Evolutionary conservation across 2,797 vertebrate genomes (phyloP), one percentile per base, ranked within the genome.

Genomic region (Odontamblyopus lacepedii): DNA sequence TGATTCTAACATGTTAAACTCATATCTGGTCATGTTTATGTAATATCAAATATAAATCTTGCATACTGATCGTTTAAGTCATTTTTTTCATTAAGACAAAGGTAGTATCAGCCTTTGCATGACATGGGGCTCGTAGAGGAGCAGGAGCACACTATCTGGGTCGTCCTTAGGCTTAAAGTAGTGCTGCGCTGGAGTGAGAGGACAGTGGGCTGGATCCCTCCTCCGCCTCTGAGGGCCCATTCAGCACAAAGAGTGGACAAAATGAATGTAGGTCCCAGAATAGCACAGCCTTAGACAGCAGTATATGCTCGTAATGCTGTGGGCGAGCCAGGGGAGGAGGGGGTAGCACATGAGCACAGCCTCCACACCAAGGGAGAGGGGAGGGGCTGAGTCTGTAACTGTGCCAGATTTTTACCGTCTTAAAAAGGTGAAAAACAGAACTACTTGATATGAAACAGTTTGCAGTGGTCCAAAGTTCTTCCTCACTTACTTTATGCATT

Each of bases 311-410:
- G 67, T 30, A 16, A 16, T 8, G 27, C 72, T 72, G 65, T 69
- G 78, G 63, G 77, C 71, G 63, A 89, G 82, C 78, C 87, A 90
- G 85, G 88, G 78, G 79, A 81, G 85, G 84, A 76, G 83, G 48
- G 83, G 48, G 73, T 75, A 70, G 70, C 83, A 66, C 30, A 63
- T 72, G 69, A 71, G 71, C 19, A 26, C n/a, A 4, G 5, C n/a
- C 23, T 48, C 44, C 12, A 48, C 44, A 48, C 44, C 44, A 48
- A 2, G 5, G 32, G 32, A 35, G 6, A 1, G 6, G 32, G 32
- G 32, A 35, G 32, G 30, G 30, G 30, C 4, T 0, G 4, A 41
- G 9, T 2, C 44, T 48, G 13, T 48, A 48, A 48, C 15, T 44
- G 9, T 44, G 13, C 11, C 41, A 3, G 12, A 44, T 44, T 44